Conservation (phyloP, 2,113 vertebrate genomes). For the human (Homo sapiens) region DNA sequence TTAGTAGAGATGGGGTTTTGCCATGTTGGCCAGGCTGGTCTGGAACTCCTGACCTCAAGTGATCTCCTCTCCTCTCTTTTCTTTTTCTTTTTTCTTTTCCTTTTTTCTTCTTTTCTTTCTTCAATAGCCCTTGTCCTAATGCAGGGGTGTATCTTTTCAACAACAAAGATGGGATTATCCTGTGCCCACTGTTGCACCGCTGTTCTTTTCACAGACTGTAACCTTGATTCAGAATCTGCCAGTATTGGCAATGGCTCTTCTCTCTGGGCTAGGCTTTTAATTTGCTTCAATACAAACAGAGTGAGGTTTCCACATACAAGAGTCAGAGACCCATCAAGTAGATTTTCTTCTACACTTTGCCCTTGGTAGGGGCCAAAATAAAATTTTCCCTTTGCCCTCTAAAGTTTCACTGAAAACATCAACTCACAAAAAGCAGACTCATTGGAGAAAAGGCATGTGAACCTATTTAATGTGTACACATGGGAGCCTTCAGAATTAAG, state of each 20-base stretch:
- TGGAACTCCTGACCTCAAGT: too few species aligned
- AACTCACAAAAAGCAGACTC: too few species aligned
- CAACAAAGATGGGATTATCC: not conserved
- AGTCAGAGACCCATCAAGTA: not conserved
- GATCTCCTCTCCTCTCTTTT: too few species aligned
- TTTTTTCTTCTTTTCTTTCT: too few species aligned
- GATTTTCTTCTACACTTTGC: not conserved
- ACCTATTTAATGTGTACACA: too few species aligned
- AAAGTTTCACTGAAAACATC: not conserved
- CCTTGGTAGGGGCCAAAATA: not conserved
- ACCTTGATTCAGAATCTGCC: not conserved
- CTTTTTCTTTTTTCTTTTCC: too few species aligned
- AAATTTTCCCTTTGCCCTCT: not conserved
- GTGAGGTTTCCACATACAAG: not conserved
- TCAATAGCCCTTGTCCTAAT: too few species aligned
- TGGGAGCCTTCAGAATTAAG: too few species aligned
- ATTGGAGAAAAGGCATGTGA: too few species aligned
- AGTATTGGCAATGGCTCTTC: not conserved
- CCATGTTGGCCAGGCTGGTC: too few species aligned
- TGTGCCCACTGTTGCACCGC: accelerated
- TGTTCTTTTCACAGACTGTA: not conserved
- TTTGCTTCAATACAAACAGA: not conserved
- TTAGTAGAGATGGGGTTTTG: too few species aligned
- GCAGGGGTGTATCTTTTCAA: not conserved
- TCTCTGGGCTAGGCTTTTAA: not conserved